Conservation (phyloP, 2,113 vertebrate genomes). For the Noctilio leporinus region DNA sequence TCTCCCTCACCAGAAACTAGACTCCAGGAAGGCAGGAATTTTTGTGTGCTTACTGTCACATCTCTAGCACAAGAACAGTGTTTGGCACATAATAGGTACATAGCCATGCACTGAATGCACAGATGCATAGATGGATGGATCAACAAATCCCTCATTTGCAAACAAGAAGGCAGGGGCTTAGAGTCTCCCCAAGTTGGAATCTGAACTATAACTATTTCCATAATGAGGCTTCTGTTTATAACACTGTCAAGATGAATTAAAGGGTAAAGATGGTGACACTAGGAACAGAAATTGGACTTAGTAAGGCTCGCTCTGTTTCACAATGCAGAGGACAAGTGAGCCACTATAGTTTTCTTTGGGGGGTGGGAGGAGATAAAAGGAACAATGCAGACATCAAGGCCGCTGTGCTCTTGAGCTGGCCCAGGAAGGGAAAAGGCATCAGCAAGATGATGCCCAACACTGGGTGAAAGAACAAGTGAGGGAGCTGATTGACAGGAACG, state of each 20-base stretch:
- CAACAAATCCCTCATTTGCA: neutral
- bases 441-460: neutral
- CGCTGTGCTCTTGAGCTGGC: neutral
- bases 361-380: rapidly evolving
- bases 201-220: neutral
- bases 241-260: neutral
- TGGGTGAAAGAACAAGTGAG: neutral
- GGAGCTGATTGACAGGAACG: slow-evolving; percentile 49
- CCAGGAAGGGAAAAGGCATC: neutral
- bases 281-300: neutral
- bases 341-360: neutral
- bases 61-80: too few species aligned
- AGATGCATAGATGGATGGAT: neutral
- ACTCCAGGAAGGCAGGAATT: neutral
- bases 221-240: neutral
- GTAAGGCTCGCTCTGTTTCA: neutral
- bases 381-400: neutral
- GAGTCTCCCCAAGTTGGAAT: neutral
- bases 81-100: neutral
- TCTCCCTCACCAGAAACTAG: neutral
- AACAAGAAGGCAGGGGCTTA: neutral
- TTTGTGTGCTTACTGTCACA: neutral
- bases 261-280: neutral
- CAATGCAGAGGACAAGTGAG: neutral
- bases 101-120: neutral